Conservation (phyloP, 1,140 invertebrate species). For the Coelopa frigida region DNA sequence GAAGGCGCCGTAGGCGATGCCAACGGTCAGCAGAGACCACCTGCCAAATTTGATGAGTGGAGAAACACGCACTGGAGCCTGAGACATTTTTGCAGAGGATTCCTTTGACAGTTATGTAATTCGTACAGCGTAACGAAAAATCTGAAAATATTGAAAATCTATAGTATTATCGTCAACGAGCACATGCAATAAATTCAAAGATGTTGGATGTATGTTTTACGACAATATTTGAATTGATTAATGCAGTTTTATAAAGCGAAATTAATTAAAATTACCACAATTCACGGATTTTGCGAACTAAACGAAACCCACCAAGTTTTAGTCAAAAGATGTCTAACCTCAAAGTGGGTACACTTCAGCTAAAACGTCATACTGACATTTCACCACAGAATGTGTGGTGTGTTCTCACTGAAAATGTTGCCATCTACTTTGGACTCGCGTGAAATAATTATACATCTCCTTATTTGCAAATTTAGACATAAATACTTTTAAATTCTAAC, state of each 20-base stretch:
- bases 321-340: constrained; percentile 13
- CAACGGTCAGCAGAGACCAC: constrained; percentile 61
- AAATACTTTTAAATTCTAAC: too few species aligned
- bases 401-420: too few species aligned
- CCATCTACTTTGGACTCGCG: too few species aligned
- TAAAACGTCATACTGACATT: neutral
- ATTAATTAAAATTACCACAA: constrained; percentile 7
- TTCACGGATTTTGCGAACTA: constrained; percentile 7
- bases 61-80: constrained; percentile 61
- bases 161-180: too few species aligned
- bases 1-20: constrained; percentile 62
- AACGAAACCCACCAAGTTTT: constrained; percentile 4
- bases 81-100: constrained; percentile 36
- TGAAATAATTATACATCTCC: too few species aligned
- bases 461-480: too few species aligned
- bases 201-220: too few species aligned
- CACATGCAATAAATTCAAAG: too few species aligned
- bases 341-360: constrained; percentile 1
- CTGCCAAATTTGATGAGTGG: constrained; percentile 65
- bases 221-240: neutral
- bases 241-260: neutral
- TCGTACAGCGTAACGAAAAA: constrained; percentile 5
- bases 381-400: too few species aligned
- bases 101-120: constrained; percentile 38
- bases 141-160: neutral